Evolutionary conservation across 2,797 vertebrate genomes (phyloP).

Genomic region (Furcifer pardalis): DNA sequence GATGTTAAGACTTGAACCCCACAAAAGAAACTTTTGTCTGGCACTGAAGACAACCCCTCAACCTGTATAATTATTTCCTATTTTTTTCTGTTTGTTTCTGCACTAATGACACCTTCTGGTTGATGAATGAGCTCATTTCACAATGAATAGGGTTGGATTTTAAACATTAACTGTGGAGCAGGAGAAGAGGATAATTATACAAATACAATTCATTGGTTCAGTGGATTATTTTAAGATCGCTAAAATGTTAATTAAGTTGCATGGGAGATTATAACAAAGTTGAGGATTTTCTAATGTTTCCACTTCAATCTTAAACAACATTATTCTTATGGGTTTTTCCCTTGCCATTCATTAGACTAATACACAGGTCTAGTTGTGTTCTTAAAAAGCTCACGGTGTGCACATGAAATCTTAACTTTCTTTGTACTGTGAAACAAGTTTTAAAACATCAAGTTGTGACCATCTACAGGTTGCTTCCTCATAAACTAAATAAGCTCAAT

Average conservation of each 20-base stretch:
- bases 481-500: slow-evolving; percentile 53
- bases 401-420: slow-evolving; percentile 45
- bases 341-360: slow-evolving; percentile 41
- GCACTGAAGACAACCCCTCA: neutral
- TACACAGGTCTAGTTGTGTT: slow-evolving; percentile 24
- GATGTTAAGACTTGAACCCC: neutral
- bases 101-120: slow-evolving; percentile 42
- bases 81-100: slow-evolving; percentile 36
- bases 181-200: slow-evolving; percentile 53
- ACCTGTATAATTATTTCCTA: slow-evolving; percentile 30
- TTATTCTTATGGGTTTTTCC: slow-evolving; percentile 18
- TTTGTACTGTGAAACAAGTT: slow-evolving; percentile 51
- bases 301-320: slow-evolving; percentile 19
- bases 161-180: slow-evolving; percentile 34
- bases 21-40: neutral
- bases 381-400: slow-evolving; percentile 16
- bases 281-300: slow-evolving; percentile 50
- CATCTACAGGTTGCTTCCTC: slow-evolving; percentile 56
- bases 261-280: slow-evolving; percentile 52
- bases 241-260: slow-evolving; percentile 44
- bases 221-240: slow-evolving; percentile 36
- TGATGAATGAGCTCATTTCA: slow-evolving; percentile 57
- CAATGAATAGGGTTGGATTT: slow-evolving; percentile 34
- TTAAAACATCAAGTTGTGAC: slow-evolving; percentile 49
- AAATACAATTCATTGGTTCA: slow-evolving; percentile 52